Conservation (phyloP, 2,113 vertebrate genomes). For the Thinocorus orbignyianus region DNA sequence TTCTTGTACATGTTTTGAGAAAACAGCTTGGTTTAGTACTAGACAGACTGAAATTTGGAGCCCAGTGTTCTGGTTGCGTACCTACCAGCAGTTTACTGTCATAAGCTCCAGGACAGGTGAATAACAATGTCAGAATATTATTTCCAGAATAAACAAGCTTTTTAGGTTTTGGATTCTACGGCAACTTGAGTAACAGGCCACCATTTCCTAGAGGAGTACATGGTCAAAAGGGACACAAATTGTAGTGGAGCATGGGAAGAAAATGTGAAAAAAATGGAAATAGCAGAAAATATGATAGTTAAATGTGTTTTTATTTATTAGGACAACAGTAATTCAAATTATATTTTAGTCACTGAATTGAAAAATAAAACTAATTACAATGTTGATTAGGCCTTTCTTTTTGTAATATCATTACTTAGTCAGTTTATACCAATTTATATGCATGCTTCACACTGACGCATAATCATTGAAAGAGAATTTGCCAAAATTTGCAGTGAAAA, state of each 20-base stretch:
- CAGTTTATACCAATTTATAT: background rate
- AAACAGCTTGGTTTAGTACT: background rate
- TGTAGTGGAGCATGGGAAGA: background rate
- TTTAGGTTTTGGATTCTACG: background rate
- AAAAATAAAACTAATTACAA: background rate
- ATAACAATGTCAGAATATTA: background rate
- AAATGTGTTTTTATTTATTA: background rate
- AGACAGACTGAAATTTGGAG: background rate
- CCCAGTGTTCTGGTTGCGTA: background rate
- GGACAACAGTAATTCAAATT: background rate
- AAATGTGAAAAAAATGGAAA: background rate
- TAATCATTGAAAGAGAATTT: background rate
- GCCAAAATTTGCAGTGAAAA: background rate
- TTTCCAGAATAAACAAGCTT: background rate
- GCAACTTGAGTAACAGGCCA: background rate
- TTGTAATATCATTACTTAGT: background rate
- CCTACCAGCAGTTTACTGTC: background rate
- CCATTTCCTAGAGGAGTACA: background rate
- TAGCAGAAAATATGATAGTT: background rate
- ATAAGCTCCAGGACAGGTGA: background rate
- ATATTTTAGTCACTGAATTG: background rate
- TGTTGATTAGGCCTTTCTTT: background rate
- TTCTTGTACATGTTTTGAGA: background rate
- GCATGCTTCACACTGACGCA: background rate
- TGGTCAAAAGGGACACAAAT: background rate